phyloP scores from a whole-genome alignment of 1,140 invertebrate species.

The Sinella curviseta region DNA sequence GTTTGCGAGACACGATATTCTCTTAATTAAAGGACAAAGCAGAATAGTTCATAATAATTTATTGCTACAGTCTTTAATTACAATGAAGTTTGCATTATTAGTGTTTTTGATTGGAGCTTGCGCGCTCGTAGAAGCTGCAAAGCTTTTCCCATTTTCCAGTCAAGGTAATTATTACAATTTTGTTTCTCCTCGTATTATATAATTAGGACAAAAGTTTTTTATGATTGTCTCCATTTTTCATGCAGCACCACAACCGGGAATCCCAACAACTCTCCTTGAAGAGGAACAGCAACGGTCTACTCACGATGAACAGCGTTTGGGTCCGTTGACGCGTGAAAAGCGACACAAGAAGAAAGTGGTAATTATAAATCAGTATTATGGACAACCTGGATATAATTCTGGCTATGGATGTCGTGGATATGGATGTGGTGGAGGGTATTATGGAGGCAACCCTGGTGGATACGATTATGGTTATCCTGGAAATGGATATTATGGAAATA shows the following conservation, averaged over 20 bases:
- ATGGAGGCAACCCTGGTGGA: no score
- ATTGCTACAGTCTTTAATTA: no score
- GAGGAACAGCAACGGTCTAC: neutral
- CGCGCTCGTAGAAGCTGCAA: no score
- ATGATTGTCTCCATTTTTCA: neutral
- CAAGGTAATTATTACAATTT: no score
- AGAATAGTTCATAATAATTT: no score
- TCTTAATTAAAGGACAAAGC: no score
- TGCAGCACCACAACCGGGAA: neutral
- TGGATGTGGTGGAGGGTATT: neutral
- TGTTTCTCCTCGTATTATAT: no score
- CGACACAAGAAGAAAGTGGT: neutral
- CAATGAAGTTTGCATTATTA: no score
- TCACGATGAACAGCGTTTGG: neutral
- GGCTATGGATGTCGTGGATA: neutral
- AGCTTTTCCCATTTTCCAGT: no score
- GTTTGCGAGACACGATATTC: no score
- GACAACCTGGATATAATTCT: neutral
- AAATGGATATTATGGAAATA: neutral
- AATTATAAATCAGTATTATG: neutral
- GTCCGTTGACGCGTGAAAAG: neutral
- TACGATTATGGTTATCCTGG: no score
- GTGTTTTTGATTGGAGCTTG: no score
- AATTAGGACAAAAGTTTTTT: neutral
- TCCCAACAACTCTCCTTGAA: neutral